Conservation (phyloP, 2,888 invertebrate species). For the Agriopis leucophaearia region DNA sequence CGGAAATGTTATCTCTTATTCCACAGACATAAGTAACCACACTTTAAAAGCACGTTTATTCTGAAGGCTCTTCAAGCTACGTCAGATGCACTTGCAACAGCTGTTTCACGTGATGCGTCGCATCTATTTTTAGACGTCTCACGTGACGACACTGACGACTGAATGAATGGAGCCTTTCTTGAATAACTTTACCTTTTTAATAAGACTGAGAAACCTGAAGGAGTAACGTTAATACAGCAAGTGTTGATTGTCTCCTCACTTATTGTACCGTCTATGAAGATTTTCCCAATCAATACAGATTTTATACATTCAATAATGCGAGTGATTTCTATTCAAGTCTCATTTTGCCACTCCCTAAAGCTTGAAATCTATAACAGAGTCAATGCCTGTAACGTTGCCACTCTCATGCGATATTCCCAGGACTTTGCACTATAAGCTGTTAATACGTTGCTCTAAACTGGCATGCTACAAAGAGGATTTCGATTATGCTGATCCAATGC, state of each 20-base stretch:
- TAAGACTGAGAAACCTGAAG: conserved; percentile 7
- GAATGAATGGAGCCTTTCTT: conserved; percentile 54
- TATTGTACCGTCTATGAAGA: background rate
- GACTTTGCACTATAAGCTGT: conserved; percentile 23
- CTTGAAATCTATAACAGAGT: conserved; percentile 8
- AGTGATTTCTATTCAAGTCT: background rate
- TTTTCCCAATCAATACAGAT: background rate
- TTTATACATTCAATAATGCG: background rate
- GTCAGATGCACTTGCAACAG: conserved; percentile 65
- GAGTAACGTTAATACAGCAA: conserved; percentile 11
- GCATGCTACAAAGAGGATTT: conserved; percentile 13
- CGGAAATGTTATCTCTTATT: background rate
- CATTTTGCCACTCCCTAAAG: background rate
- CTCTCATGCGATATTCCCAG: conserved; percentile 39
- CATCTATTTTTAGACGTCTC: conserved; percentile 71
- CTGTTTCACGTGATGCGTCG: conserved; percentile 70
- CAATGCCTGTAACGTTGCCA: conserved; percentile 23
- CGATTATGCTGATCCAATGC: conserved; percentile 3
- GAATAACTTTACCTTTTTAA: conserved; percentile 40
- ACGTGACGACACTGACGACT: conserved; percentile 59
- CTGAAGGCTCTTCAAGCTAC: conserved; percentile 43
- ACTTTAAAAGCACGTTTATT: conserved; percentile 6
- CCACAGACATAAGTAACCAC: background rate
- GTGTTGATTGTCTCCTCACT: background rate
- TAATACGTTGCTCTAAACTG: conserved; percentile 29